Evolutionary conservation across 2,797 vertebrate genomes (phyloP).

Genomic region (Myotis planiceps): DNA sequence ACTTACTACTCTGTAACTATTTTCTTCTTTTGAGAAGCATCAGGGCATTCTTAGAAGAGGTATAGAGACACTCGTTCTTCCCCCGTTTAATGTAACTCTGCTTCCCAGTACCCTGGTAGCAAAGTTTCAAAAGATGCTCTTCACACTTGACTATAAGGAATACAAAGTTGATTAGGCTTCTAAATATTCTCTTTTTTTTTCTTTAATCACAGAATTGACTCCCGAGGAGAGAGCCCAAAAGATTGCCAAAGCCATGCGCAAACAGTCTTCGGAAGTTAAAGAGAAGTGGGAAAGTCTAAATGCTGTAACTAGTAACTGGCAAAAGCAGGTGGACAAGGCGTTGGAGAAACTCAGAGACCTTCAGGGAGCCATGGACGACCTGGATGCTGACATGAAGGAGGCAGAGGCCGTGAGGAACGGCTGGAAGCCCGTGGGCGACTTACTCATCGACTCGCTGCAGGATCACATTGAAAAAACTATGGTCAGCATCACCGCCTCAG

Average conservation of each 20-base stretch:
- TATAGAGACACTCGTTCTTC: background rate
- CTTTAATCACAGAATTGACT: constrained; percentile 88
- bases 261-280: constrained; percentile 94
- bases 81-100: background rate
- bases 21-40: background rate
- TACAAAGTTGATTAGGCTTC: background rate
- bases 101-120: background rate
- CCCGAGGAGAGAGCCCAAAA: constrained; percentile 95
- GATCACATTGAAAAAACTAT: constrained; percentile 95
- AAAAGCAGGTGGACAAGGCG: constrained; percentile 94
- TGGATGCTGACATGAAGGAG: constrained; percentile 92
- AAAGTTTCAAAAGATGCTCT: background rate
- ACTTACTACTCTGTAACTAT: background rate
- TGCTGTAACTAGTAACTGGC: constrained; percentile 91
- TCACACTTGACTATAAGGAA: background rate
- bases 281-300: constrained; percentile 96
- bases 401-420: constrained; percentile 91
- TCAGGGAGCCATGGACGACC: constrained; percentile 96
- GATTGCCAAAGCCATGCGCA: constrained; percentile 95
- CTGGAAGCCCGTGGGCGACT: constrained; percentile 96
- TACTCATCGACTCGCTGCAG: constrained; percentile 96
- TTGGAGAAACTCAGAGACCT: constrained; percentile 95
- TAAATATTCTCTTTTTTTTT: background rate
- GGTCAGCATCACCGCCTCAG: constrained; percentile 85
- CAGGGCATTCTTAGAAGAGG: background rate